A percentile compares a stretch with the other conserved stretches of the same genome.
phyloP scores from a whole-genome alignment of 2,888 invertebrate genomes.

The Melitaea athalia region DNA sequence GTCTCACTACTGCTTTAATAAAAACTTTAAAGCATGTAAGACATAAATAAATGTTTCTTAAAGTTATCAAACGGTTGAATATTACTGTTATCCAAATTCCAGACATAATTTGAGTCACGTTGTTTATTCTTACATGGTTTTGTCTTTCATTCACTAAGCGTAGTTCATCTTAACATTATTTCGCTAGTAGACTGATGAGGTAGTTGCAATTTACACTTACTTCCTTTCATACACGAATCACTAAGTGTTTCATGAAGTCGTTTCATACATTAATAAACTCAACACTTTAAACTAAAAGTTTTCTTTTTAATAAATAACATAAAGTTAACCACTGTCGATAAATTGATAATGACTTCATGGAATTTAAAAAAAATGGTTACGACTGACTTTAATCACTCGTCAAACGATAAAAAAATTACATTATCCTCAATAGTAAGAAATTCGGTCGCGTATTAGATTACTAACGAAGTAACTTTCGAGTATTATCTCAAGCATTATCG shows the following conservation, averaged over 20 bases:
- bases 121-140: conserved; percentile 32
- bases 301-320: neutral
- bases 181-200: conserved; percentile 36
- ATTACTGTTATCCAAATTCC: no score
- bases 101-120: neutral
- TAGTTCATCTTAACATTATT: conserved; percentile 27
- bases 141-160: conserved; percentile 18
- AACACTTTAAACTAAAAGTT: neutral
- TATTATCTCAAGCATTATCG: neutral
- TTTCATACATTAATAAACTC: neutral
- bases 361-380: conserved; percentile 19
- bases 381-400: conserved; percentile 25
- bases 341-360: conserved; percentile 30
- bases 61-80: neutral
- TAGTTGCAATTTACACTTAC: conserved; percentile 35
- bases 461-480: neutral
- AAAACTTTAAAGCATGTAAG: conserved; percentile 25
- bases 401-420: neutral
- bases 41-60: conserved; percentile 11
- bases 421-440: neutral
- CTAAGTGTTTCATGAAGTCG: conserved; percentile 35
- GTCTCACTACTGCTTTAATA: conserved; percentile 25
- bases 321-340: neutral
- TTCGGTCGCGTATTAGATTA: neutral
- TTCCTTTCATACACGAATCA: conserved; percentile 38